Conservation (phyloP, 37 sponge, comb jelly and placozoan species). For the Ianthella basta region DNA sequence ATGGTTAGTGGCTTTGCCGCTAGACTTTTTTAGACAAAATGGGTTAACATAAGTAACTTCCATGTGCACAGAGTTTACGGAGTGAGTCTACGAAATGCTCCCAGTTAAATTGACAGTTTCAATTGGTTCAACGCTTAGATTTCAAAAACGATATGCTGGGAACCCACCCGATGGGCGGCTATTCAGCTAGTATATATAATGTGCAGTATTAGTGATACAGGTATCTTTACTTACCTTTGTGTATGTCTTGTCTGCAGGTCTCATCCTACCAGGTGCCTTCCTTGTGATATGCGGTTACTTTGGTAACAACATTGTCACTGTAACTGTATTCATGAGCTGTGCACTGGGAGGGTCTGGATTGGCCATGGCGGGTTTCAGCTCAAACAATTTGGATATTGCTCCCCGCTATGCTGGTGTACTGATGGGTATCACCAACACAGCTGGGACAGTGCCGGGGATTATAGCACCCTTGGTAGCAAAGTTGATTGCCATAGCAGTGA, state of each 20-base stretch:
- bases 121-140: no score
- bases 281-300: conserved; percentile 77
- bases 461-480: conserved; percentile 43
- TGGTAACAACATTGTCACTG: conserved; percentile 39
- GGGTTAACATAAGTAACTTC: no score
- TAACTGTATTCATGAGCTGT: conserved; percentile 60
- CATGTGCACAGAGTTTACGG: no score
- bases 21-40: no score
- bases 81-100: no score
- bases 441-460: conserved; percentile 79
- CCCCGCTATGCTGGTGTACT: conserved; percentile 82
- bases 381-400: conserved; percentile 86
- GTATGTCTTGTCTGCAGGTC: conserved; percentile 47
- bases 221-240: no score
- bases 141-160: no score
- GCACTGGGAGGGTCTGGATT: conserved; percentile 64
- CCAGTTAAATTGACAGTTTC: no score
- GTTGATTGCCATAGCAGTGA: conserved; percentile 17
- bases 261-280: conserved; percentile 53
- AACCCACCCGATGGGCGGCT: no score
- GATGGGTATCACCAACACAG: conserved; percentile 84
- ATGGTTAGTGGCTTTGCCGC: no score
- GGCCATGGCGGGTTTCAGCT: conserved; percentile 65
- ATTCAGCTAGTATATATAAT: no score
- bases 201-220: no score